Percentiles rank a stretch among this genome's conserved stretches.
Evolutionary conservation across 2,113 vertebrate genomes (phyloP).

Genomic region (Micronycteris hirsuta): DNA sequence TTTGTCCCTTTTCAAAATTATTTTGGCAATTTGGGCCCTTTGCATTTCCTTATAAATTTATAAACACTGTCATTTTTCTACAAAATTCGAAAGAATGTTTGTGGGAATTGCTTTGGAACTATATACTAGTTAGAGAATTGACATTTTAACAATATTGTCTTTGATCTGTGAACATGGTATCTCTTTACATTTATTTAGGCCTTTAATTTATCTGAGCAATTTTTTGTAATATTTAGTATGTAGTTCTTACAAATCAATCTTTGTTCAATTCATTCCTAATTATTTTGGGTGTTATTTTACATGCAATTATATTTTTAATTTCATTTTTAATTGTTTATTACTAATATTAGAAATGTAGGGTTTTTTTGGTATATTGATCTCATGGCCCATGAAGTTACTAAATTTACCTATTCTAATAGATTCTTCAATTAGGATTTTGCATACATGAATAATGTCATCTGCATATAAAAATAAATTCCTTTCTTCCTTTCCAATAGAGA

Average conservation of each 20-base stretch:
- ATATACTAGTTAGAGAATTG: neutral
- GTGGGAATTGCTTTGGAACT: neutral
- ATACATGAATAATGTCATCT: neutral
- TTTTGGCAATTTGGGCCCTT: neutral
- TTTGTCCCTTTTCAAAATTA: neutral
- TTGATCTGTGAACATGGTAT: neutral
- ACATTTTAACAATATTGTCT: neutral
- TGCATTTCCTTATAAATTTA: neutral
- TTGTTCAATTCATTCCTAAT: neutral
- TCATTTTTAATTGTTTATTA: neutral
- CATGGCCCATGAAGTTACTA: neutral
- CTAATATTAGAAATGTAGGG: neutral
- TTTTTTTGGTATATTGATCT: neutral
- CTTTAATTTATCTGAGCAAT: neutral
- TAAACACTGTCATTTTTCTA: neutral
- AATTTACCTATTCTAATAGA: neutral
- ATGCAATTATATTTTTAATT: neutral
- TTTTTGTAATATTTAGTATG: neutral
- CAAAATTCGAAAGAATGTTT: neutral
- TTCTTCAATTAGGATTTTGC: neutral
- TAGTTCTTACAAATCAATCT: neutral
- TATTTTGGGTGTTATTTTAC: neutral
- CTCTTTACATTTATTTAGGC: neutral
- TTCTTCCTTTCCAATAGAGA: neutral
- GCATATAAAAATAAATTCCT: neutral